phyloP scores from a whole-genome alignment of 2,797 vertebrate genomes.

The Falco peregrinus region DNA sequence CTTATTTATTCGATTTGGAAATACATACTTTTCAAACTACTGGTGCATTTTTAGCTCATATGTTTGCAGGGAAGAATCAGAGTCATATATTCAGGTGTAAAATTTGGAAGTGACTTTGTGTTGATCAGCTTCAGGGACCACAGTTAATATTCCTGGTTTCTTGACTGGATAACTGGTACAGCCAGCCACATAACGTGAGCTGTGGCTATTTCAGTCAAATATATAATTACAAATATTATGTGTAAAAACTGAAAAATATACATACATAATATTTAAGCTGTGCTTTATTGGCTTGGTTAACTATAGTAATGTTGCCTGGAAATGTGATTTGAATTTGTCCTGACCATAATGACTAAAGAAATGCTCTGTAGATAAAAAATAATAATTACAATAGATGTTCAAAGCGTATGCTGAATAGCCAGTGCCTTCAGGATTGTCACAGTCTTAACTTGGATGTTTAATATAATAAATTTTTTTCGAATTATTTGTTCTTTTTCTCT shows the following conservation, averaged over 20 bases:
- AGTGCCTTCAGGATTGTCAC: neutral
- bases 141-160: neutral
- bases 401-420: neutral
- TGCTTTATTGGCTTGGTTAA: neutral
- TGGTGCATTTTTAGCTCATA: slow-evolving; percentile 14
- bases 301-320: neutral
- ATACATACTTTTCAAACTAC: neutral
- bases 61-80: neutral
- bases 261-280: neutral
- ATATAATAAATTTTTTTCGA: neutral
- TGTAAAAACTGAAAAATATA: neutral
- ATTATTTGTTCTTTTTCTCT: neutral
- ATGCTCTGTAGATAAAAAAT: neutral
- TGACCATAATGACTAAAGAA: neutral
- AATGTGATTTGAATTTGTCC: neutral
- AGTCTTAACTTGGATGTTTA: neutral
- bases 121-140: neutral
- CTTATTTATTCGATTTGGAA: neutral
- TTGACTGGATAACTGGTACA: neutral
- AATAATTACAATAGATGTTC: neutral
- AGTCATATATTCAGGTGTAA: neutral
- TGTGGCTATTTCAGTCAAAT: neutral
- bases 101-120: neutral
- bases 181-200: neutral
- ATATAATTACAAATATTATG: neutral